Evolutionary conservation across 2,797 vertebrate genomes (phyloP).

Genomic region (Eurystomus glaucurus): DNA sequence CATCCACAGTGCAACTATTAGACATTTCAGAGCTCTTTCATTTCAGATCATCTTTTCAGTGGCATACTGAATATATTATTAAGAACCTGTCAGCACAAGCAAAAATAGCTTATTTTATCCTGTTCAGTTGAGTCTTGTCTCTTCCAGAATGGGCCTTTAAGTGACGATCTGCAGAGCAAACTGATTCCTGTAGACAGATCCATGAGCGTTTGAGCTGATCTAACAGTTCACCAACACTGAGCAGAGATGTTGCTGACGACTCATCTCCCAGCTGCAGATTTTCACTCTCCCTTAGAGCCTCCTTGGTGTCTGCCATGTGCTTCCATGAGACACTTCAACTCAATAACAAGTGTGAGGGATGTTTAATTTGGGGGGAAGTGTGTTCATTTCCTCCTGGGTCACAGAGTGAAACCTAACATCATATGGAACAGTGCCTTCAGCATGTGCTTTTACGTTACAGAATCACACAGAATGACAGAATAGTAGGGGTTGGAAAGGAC

Average conservation of each 20-base stretch:
- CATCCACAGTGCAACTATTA: not conserved
- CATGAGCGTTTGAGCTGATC: not conserved
- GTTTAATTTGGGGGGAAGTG: not conserved
- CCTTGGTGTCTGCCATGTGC: not conserved
- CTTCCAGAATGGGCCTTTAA: slow-evolving; percentile 45
- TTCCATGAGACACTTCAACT: not conserved
- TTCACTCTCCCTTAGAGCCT: not conserved
- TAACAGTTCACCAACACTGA: not conserved
- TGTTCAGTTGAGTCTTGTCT: slow-evolving; percentile 29
- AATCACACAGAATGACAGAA: too few species aligned
- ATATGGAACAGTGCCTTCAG: not conserved
- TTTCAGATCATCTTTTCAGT: slow-evolving; percentile 13
- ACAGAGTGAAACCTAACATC: not conserved
- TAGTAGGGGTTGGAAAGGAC: too few species aligned
- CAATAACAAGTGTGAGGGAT: not conserved
- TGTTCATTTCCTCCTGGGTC: not conserved
- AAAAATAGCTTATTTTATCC: slow-evolving; percentile 45
- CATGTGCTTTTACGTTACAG: not conserved
- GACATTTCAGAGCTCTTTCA: not conserved
- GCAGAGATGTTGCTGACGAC: not conserved
- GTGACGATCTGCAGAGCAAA: slow-evolving; percentile 1
- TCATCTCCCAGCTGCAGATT: not conserved
- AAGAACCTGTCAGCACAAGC: slow-evolving; percentile 34
- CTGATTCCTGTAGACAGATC: not conserved
- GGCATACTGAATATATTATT: not conserved